phyloP scores from a whole-genome alignment of 2,797 vertebrate species.

The Spinus olivaceus region DNA sequence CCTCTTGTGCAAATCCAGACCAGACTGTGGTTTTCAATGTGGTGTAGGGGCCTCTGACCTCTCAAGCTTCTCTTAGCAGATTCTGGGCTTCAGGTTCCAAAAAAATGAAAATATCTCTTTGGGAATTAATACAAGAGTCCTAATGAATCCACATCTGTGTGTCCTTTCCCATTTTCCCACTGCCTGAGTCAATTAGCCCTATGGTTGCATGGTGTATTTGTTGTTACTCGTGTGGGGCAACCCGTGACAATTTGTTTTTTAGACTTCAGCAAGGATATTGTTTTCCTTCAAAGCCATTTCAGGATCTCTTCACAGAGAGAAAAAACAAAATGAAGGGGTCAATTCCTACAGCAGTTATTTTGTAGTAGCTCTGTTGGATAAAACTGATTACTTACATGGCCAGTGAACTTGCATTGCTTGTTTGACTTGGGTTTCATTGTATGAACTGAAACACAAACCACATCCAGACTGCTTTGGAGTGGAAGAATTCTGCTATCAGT shows the following conservation, averaged over 20 bases:
- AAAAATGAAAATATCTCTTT: background rate
- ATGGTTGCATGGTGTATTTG: background rate
- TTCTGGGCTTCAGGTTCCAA: background rate
- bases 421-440: constrained; percentile 25
- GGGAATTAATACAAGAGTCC: background rate
- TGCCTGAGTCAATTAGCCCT: background rate
- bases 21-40: accelerated
- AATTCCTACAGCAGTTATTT: background rate
- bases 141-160: background rate
- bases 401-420: background rate
- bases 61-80: background rate
- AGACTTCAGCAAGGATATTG: background rate
- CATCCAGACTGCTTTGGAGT: constrained; percentile 25
- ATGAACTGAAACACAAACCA: constrained; percentile 22
- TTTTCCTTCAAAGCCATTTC: background rate
- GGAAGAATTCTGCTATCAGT: constrained; percentile 35
- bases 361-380: constrained; percentile 6
- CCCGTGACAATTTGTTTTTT: background rate
- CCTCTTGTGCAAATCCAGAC: background rate
- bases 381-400: background rate
- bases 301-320: background rate
- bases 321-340: background rate
- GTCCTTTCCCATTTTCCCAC: background rate
- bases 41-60: background rate
- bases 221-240: background rate